These are phyloP conservation scores for Hyles lineata DNA, from an alignment of 2,888 invertebrate species.

Conservation along the genomic window DNA sequence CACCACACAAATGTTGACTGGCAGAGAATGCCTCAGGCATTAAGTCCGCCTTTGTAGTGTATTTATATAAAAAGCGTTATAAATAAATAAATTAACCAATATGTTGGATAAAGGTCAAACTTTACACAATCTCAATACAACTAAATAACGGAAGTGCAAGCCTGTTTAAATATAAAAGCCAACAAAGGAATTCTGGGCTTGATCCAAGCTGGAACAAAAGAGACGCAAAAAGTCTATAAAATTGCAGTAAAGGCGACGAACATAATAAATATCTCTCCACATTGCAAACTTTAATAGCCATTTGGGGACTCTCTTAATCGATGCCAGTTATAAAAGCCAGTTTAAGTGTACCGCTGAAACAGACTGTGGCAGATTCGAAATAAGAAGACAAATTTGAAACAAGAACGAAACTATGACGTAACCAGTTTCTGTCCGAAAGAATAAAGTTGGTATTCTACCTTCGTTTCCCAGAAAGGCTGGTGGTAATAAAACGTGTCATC, in stretches of 20 bases:
- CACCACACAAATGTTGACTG: no score
- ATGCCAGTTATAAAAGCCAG: constrained; percentile 19
- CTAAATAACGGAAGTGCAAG: constrained; percentile 10
- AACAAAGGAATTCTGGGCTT: constrained; percentile 22
- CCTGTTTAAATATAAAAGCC: constrained; percentile 15
- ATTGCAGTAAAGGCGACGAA: constrained; percentile 24
- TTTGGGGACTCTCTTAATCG: constrained; percentile 25
- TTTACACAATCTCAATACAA: constrained; percentile 5
- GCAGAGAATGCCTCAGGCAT: no score
- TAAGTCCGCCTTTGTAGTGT: no score
- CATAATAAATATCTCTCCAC: constrained; percentile 25
- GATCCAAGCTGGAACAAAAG: constrained; percentile 19
- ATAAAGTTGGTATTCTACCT: constrained; percentile 33
- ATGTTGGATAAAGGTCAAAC: constrained; percentile 3
- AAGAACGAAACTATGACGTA: background rate
- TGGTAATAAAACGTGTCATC: constrained; percentile 37
- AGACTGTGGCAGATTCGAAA: background rate
- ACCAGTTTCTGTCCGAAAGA: background rate
- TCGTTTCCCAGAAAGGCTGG: constrained; percentile 30
- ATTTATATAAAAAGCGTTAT: no score
- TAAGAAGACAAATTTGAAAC: background rate
- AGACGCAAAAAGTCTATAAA: constrained; percentile 25
- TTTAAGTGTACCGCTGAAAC: background rate
- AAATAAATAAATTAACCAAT: no score
- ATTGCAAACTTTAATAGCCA: constrained; percentile 26